These are phyloP conservation scores for Hymenochirus boettgeri DNA, from an alignment of 2,113 vertebrate species.

Conservation along the genomic window DNA sequence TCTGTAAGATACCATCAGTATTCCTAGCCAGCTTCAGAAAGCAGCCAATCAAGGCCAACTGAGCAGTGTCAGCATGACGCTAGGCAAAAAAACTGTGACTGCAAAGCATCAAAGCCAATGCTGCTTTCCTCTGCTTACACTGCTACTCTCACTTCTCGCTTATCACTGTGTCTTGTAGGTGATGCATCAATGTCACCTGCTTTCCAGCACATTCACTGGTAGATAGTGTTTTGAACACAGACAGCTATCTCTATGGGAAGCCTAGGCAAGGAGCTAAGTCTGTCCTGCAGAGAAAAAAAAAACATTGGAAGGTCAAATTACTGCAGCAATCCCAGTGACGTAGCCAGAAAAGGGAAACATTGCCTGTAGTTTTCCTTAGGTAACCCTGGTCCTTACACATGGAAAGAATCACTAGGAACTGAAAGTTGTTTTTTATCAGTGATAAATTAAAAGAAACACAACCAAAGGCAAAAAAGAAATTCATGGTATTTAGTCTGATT, in stretches of 20 bases:
- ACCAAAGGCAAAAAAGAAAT: no score
- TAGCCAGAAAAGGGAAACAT: no score
- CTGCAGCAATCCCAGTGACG: not conserved
- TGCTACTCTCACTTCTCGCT: conserved; percentile 1
- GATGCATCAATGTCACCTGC: not conserved
- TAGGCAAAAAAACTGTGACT: conserved; percentile 45
- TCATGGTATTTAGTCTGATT: no score
- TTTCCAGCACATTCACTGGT: conserved; percentile 8
- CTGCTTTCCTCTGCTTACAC: conserved; percentile 12
- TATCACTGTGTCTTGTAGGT: not conserved
- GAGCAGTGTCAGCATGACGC: conserved; percentile 57
- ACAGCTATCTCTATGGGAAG: not conserved
- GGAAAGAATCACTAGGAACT: no score
- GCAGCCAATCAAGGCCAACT: conserved; percentile 67
- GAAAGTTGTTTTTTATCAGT: no score
- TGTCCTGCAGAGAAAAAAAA: not conserved
- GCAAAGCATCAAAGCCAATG: conserved; percentile 4
- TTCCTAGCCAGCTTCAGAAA: conserved; percentile 59
- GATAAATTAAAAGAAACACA: no score
- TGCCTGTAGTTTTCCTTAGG: no score
- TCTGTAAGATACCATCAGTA: conserved; percentile 56
- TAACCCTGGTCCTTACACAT: no score
- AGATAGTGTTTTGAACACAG: not conserved
- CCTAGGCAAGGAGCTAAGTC: not conserved
- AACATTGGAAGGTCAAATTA: not conserved